Evolutionary conservation across 2,113 vertebrate genomes (phyloP).

Genomic region (Cyprinus carpio): DNA sequence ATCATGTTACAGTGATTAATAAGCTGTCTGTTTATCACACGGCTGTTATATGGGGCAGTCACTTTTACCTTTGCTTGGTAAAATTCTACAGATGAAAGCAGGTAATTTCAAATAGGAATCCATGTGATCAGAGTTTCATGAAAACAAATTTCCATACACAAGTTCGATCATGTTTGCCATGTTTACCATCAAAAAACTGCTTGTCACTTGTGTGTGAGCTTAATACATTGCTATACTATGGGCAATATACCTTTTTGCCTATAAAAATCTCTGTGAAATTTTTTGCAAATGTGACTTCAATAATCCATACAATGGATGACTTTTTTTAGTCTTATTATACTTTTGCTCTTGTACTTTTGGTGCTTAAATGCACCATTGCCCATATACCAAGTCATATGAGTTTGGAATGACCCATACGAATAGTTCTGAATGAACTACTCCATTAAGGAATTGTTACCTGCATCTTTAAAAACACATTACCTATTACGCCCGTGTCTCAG

Average conservation of each 20-base stretch:
- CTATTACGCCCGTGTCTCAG: background rate
- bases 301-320: background rate
- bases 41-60: background rate
- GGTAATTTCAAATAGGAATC: background rate
- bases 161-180: background rate
- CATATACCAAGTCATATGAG: background rate
- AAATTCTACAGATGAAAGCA: background rate
- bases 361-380: background rate
- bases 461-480: conserved; percentile 8
- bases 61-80: background rate
- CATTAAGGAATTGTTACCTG: background rate
- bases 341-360: background rate
- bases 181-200: background rate
- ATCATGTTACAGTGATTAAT: background rate
- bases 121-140: background rate
- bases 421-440: background rate
- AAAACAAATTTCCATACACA: background rate
- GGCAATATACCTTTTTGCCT: background rate
- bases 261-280: background rate
- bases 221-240: background rate
- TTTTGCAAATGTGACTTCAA: background rate
- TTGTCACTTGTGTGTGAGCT: background rate
- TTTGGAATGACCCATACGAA: background rate
- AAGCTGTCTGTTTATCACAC: background rate
- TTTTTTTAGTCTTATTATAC: background rate